Percentiles rank a stretch among this genome's conserved stretches.
These are phyloP conservation scores for Drosophila infuscata DNA, from an alignment of 2,888 invertebrate genomes.

Conservation along the genomic window DNA sequence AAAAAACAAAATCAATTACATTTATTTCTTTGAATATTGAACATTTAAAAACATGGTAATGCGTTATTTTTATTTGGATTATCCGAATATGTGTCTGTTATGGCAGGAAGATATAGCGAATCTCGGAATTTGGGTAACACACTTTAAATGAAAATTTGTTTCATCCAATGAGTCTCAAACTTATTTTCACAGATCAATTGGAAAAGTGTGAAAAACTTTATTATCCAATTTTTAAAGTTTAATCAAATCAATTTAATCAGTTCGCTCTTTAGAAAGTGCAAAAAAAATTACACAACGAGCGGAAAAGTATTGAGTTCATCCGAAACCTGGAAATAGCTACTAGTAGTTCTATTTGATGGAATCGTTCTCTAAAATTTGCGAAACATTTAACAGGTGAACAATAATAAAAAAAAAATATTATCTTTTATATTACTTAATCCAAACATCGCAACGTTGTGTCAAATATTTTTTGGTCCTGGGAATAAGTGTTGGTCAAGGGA, in stretches of 20 bases:
- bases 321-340: not conserved
- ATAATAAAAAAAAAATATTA: not conserved
- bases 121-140: not conserved
- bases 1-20: not conserved
- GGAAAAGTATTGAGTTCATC: not conserved
- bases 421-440: not conserved
- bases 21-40: not conserved
- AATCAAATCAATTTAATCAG: not conserved
- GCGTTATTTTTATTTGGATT: not conserved
- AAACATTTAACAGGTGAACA: not conserved
- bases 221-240: not conserved
- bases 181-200: not conserved
- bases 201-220: not conserved
- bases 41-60: not conserved
- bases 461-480: not conserved
- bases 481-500: not conserved
- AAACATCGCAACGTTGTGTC: not conserved
- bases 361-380: not conserved
- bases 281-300: not conserved
- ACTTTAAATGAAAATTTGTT: not conserved
- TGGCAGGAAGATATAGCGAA: not conserved
- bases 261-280: not conserved
- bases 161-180: not conserved
- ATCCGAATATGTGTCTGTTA: not conserved
- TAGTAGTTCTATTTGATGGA: not conserved